Percentiles rank a stretch among this genome's conserved stretches.
Conservation (phyloP, 2,797 vertebrate species). For the Loriculus beryllinus region DNA sequence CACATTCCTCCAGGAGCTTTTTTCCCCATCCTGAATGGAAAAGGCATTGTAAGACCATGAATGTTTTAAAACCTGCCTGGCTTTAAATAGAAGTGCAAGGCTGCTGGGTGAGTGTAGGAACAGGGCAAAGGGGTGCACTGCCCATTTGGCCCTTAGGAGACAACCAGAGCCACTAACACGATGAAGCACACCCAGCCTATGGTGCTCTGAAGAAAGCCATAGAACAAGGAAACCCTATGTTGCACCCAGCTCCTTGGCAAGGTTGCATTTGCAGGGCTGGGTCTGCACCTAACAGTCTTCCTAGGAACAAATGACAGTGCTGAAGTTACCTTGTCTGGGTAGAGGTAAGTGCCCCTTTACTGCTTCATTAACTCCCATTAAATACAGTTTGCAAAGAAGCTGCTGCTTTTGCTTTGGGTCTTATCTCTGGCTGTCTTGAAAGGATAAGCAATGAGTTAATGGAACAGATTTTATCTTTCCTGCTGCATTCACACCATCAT, state of each 20-base stretch:
- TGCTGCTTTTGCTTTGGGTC: constrained; percentile 21
- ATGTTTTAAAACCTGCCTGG: neutral
- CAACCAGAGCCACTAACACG: neutral
- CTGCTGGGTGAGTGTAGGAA: neutral
- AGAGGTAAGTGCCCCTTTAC: constrained; percentile 2
- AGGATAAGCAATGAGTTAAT: constrained; percentile 45
- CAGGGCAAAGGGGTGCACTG: neutral
- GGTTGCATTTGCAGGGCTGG: neutral
- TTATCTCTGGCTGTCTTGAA: constrained; percentile 8
- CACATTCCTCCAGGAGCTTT: neutral
- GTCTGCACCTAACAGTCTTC: neutral
- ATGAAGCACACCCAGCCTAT: neutral
- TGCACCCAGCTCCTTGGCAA: neutral
- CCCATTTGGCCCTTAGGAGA: neutral
- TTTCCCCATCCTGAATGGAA: neutral
- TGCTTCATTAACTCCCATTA: constrained; percentile 28
- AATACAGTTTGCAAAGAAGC: constrained; percentile 16
- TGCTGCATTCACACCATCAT: neutral
- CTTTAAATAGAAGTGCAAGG: neutral
- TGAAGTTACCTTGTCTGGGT: neutral
- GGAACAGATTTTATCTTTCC: constrained; percentile 31
- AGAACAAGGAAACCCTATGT: neutral
- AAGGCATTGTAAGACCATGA: neutral
- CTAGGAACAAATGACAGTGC: neutral
- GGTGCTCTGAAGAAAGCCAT: neutral